Conservation (phyloP, 1,140 invertebrate species). For the Philopotamus ludificatus region DNA sequence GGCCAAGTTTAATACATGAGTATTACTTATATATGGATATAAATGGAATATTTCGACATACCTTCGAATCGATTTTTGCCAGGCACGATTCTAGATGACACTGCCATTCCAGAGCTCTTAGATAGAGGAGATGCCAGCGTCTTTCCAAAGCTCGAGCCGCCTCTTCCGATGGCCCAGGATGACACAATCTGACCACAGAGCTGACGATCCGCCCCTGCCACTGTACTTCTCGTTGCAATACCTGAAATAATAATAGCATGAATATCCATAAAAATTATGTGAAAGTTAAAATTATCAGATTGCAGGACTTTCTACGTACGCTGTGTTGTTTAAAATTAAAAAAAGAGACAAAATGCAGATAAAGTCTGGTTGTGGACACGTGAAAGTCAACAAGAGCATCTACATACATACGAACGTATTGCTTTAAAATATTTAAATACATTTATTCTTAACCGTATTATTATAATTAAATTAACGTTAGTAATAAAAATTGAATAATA, state of each 20-base stretch:
- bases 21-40: background rate
- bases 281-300: too few species aligned
- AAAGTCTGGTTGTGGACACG: too few species aligned
- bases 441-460: too few species aligned
- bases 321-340: too few species aligned
- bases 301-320: too few species aligned
- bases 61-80: conserved; percentile 52
- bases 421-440: too few species aligned
- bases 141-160: conserved; percentile 66
- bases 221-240: conserved; percentile 81
- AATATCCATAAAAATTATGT: too few species aligned
- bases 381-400: too few species aligned
- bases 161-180: conserved; percentile 46
- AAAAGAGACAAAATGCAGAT: too few species aligned
- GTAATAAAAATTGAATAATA: background rate
- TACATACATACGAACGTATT: too few species aligned
- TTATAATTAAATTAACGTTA: too few species aligned
- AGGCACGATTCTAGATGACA: conserved; percentile 60
- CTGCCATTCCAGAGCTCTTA: conserved; percentile 86
- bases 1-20: too few species aligned
- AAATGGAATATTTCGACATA: conserved; percentile 28
- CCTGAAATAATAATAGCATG: conserved; percentile 60
- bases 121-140: conserved; percentile 84
- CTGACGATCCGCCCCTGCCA: conserved; percentile 79
- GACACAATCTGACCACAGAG: conserved; percentile 71